Base-by-base conservation (phyloP, 1,140 invertebrate species). In the Tetramorium parvispinum region DNA sequence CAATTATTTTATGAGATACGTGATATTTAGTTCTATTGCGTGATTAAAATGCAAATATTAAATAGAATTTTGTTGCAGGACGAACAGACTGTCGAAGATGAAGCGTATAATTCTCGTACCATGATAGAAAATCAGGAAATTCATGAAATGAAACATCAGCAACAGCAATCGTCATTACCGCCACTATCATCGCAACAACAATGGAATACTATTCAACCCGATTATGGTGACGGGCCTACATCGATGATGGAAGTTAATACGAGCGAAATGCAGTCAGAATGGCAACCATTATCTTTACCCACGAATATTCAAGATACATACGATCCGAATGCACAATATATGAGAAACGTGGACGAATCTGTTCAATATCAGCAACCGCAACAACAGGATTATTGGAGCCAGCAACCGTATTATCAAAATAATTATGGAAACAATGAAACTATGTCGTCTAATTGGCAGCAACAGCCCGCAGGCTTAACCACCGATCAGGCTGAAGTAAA, bases 351-450 rank as follows among this genome's bases (percentile, higher is more conserved):
- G 21, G 81, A 90, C 0, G 93, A 94, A 40, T 70, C 85, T 0
- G 85, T 63, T 77, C 92, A 93, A 32, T 94, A 95, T 57, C 93
- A 95, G 27, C 55, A 93, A 59, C 37, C 91, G n/a, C 93, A 93
- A 77, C 93, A 94, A 27, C 94, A 94, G 85, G 93, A 94, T 86
- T 95, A 94, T 91, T 95, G 94, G 93, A 89, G 86, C 53, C 94
- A 95, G 63, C 93, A 94, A 7, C 92, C 93, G 18, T 94, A 95
- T 83, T 91, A 93, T 81, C 90, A 93, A 57, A 93, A 88, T 40
- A 92, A 94, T 66, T 94, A 92, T 49, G 40, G 79, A 7, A 85
- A 63, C 66, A 91, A 91, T 3, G 92, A 92, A 27, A 81, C 88
- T 37, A 43, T 32, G 0, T 83, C 89, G 5, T 40, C 88, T 8